Evolutionary conservation across 2,888 invertebrate genomes (phyloP), one percentile per base, ranked within the genome.

Genomic region (Crioceris asparagi): DNA sequence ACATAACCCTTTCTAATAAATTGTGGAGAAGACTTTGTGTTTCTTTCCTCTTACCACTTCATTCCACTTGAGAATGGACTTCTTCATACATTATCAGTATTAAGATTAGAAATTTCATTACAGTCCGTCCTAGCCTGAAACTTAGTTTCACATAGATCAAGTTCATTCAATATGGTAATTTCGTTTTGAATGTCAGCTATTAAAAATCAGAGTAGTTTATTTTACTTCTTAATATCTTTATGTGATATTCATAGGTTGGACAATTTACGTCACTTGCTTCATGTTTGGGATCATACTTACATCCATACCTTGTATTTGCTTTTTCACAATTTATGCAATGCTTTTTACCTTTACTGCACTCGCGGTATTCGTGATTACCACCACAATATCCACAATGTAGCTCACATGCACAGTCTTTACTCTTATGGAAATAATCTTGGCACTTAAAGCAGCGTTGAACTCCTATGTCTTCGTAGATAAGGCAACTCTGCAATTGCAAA

Each of bases 211-310:
- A 21, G 29, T 37, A 41, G 21, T 39, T 32, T 8, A 39, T 36
- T 23, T 41, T 41, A 23, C 35, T 31, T 29, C 33, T 35, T 17
- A 36, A 21, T 2, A 32, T 23, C 17, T 25, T 27, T 12, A 39
- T 10, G n/a, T 36, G 29, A 17, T 38, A 38, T 29, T 38, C 29
- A 17, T 32, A 29, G 1, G 36, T 32, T 26, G 34, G 38, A 23
- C 41, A 41, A 2, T 35, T 27, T n/a, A 8, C 17, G 23, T 14
- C 16, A 26, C 16, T 17, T 15, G 32, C 23, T 30, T 32, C 17
- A 32, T 41, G 39, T 8, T 33, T 25, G 6, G 17, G 17, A n/a
- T 39, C 33, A 19, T 31, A 39, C 25, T 39, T 39, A 8, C 11
- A 14, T 14, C 10, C 21, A 21, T 21, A 6, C 10, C 10, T 21